A percentile compares a stretch with the other conserved stretches of the same genome.
Conservation (phyloP, 2,797 vertebrate genomes). For the Eospalax fontanierii region DNA sequence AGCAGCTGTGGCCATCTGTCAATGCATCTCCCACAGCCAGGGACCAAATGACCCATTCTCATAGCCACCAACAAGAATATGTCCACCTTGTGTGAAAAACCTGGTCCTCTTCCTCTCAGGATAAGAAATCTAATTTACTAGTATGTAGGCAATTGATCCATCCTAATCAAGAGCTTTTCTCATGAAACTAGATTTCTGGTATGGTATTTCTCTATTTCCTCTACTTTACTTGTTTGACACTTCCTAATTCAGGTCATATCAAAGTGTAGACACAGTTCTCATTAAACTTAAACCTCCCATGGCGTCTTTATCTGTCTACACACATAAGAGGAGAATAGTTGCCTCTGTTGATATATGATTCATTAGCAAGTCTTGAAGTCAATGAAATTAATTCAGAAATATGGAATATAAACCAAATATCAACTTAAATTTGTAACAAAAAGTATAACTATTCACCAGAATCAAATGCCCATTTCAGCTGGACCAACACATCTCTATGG, state of each 20-base stretch:
- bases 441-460: neutral
- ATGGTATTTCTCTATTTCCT: neutral
- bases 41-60: neutral
- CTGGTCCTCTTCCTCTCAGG: neutral
- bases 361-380: constrained; percentile 21
- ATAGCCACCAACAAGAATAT: neutral
- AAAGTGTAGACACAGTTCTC: neutral
- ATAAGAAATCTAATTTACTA: neutral
- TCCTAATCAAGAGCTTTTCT: neutral
- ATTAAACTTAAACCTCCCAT: neutral
- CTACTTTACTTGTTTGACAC: neutral
- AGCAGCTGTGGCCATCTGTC: neutral
- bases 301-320: neutral
- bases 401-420: neutral
- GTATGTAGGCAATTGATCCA: neutral
- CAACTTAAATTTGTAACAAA: neutral
- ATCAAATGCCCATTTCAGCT: neutral
- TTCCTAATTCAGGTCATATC: neutral
- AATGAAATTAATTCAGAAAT: neutral
- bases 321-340: neutral
- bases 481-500: neutral
- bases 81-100: neutral
- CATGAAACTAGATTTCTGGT: neutral
- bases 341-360: neutral
- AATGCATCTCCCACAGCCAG: neutral